phyloP scores from a whole-genome alignment of 2,797 vertebrate species.

The Philypnodon macrostomus region DNA sequence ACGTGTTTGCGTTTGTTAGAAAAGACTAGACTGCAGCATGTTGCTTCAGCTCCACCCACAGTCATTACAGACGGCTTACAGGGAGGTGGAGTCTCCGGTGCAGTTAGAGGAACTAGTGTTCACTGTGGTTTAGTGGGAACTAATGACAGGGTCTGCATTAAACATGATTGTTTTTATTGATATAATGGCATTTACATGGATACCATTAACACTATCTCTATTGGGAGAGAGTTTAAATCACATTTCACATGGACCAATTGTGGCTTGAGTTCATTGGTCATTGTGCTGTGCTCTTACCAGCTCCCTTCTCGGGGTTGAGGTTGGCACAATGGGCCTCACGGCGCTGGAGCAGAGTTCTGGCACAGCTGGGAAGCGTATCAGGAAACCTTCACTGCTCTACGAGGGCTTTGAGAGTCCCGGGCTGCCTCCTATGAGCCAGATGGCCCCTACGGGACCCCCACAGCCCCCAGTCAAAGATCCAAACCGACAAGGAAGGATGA shows the following conservation, averaged over 20 bases:
- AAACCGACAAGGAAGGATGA: conserved; percentile 83
- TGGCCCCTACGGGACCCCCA: conserved; percentile 66
- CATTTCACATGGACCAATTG: conserved; percentile 3
- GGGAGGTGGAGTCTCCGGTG: conserved; percentile 13
- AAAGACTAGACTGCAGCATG: not conserved
- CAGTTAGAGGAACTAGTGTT: not conserved
- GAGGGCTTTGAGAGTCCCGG: conserved; percentile 93
- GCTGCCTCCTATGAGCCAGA: conserved; percentile 75
- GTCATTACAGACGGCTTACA: not conserved
- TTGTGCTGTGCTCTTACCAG: conserved; percentile 59
- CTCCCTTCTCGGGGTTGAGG: conserved; percentile 66
- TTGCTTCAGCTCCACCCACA: conserved; percentile 19
- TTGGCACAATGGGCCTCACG: conserved; percentile 60
- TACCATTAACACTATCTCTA: too few relatives aligned
- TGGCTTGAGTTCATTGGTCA: conserved; percentile 17
- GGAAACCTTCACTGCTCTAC: conserved; percentile 91
- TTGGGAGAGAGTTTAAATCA: too few relatives aligned
- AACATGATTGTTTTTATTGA: too few relatives aligned
- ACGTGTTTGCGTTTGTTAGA: not conserved
- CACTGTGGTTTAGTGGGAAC: not conserved
- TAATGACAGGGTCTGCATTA: too few relatives aligned
- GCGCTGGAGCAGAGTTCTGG: conserved; percentile 77
- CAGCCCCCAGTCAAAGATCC: conserved; percentile 83
- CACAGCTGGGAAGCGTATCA: conserved; percentile 86
- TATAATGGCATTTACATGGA: too few relatives aligned